Evolutionary conservation across 2,888 invertebrate species (phyloP).

Genomic region (Chloroclystis v-ata): DNA sequence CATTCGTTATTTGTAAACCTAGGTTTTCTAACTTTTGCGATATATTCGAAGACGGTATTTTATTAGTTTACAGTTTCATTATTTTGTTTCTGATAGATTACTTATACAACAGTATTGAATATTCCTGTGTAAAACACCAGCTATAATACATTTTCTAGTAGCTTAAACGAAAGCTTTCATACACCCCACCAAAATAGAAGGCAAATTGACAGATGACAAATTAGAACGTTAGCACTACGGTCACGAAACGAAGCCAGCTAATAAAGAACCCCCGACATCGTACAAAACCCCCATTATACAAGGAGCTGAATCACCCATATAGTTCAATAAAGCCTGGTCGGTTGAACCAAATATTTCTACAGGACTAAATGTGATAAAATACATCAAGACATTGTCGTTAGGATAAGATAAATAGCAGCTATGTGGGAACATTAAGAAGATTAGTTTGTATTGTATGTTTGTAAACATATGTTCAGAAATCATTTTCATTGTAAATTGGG

Average conservation of each 20-base stretch:
- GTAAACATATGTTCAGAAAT: constrained; percentile 38
- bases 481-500: constrained; percentile 39
- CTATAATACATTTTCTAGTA: not conserved
- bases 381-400: constrained; percentile 76
- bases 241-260: constrained; percentile 49
- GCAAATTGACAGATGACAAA: constrained; percentile 78
- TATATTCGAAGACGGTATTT: no score
- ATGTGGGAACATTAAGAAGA: constrained; percentile 58
- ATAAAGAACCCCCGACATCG: constrained; percentile 30
- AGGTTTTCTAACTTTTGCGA: no score
- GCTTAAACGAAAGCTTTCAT: constrained; percentile 69
- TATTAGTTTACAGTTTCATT: no score
- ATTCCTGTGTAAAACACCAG: not conserved
- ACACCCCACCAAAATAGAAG: constrained; percentile 71
- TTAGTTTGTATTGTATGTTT: constrained; percentile 50
- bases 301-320: constrained; percentile 28
- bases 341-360: constrained; percentile 67
- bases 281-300: constrained; percentile 9
- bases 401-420: constrained; percentile 63
- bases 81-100: no score
- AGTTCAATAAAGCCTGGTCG: constrained; percentile 41
- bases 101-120: not conserved
- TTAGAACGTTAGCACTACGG: constrained; percentile 71
- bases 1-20: no score
- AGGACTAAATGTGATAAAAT: constrained; percentile 72